Evolutionary conservation across 2,888 invertebrate genomes (phyloP).

Genomic region (Apoda limacodes): DNA sequence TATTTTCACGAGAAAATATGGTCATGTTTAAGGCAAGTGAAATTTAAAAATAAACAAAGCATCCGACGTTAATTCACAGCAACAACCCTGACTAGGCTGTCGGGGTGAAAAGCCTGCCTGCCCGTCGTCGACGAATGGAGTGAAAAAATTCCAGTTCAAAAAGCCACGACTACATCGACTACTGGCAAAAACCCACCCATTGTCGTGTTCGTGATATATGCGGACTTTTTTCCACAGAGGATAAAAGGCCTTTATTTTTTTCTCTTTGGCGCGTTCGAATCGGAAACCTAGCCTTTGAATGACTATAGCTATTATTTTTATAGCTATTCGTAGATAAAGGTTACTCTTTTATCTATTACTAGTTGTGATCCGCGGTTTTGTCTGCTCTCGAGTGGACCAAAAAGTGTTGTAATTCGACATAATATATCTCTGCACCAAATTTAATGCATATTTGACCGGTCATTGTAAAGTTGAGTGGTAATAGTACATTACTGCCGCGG

Average conservation of each 20-base stretch:
- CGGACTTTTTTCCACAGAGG: conserved; percentile 24
- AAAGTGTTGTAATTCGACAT: too few relatives aligned
- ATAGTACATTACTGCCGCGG: too few relatives aligned
- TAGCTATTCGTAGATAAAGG: too few relatives aligned
- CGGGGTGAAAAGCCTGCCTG: conserved; percentile 43
- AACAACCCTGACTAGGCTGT: conserved; percentile 39
- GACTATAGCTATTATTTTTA: neutral
- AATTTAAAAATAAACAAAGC: too few relatives aligned
- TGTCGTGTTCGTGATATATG: conserved; percentile 40
- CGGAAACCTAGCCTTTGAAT: neutral
- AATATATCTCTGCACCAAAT: too few relatives aligned
- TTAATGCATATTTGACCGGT: too few relatives aligned
- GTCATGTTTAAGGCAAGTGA: too few relatives aligned
- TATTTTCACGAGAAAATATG: neutral
- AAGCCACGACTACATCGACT: conserved; percentile 41
- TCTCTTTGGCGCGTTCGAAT: neutral
- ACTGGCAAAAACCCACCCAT: conserved; percentile 46
- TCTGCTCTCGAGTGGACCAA: too few relatives aligned
- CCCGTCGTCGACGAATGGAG: conserved; percentile 44
- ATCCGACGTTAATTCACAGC: too few relatives aligned
- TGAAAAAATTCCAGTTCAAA: conserved; percentile 66
- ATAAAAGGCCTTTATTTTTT: conserved; percentile 21
- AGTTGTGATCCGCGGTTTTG: too few relatives aligned
- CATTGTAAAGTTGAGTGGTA: too few relatives aligned
- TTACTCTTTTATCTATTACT: too few relatives aligned